Evolutionary conservation across 2,888 invertebrate genomes (phyloP).

Genomic region (Mechanitis mazaeus): DNA sequence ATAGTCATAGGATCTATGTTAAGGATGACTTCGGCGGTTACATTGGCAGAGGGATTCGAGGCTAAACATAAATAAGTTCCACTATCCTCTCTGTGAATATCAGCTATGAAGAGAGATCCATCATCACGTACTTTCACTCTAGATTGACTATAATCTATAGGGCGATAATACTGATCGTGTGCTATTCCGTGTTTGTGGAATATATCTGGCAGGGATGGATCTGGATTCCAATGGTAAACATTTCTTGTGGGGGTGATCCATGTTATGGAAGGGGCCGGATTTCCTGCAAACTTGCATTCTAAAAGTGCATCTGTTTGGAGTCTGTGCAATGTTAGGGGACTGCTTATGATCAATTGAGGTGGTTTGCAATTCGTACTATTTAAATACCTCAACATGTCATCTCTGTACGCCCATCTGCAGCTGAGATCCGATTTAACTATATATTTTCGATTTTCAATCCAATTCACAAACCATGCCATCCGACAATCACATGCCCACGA

Average conservation of each 20-base stretch:
- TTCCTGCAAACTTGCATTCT: constrained; percentile 85
- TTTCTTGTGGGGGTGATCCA: constrained; percentile 89
- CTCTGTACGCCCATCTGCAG: constrained; percentile 80
- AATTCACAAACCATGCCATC: constrained; percentile 83
- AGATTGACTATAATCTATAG: constrained; percentile 67
- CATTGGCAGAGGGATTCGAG: constrained; percentile 88
- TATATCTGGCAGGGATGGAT: constrained; percentile 79
- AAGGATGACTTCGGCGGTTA: constrained; percentile 83
- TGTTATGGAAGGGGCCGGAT: constrained; percentile 86
- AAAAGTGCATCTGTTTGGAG: constrained; percentile 82
- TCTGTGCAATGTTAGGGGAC: constrained; percentile 79
- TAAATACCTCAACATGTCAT: constrained; percentile 83
- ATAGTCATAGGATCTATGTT: constrained; percentile 92
- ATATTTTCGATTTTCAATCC: constrained; percentile 71
- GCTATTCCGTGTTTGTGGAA: constrained; percentile 81
- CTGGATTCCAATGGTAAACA: constrained; percentile 87
- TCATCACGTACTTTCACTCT: constrained; percentile 83
- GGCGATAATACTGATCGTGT: constrained; percentile 73
- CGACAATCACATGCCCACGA: constrained; percentile 92
- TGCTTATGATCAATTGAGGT: constrained; percentile 77
- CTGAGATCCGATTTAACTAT: constrained; percentile 78
- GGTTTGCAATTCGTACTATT: constrained; percentile 83
- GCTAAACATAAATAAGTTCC: constrained; percentile 92
- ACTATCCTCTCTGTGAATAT: constrained; percentile 86
- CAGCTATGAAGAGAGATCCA: constrained; percentile 85